phyloP scores from a whole-genome alignment of 2,888 invertebrate species.

The Melolontha melolontha region DNA sequence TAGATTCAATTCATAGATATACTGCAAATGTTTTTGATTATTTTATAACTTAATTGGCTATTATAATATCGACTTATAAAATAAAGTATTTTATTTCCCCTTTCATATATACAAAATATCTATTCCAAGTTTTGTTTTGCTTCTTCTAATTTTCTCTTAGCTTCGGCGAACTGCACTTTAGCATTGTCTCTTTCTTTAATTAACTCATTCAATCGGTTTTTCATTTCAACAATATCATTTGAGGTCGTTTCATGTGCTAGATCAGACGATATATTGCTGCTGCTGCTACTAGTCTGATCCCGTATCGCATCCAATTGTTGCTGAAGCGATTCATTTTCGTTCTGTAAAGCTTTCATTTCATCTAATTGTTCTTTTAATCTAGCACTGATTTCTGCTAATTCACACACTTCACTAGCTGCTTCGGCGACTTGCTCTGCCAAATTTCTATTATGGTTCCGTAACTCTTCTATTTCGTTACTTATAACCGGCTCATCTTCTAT shows the following conservation, averaged over 20 bases:
- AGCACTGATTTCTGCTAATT: conserved; percentile 21
- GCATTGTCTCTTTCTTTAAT: conserved; percentile 25
- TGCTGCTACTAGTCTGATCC: neutral
- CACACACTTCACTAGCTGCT: conserved; percentile 16
- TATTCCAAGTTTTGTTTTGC: conserved; percentile 11
- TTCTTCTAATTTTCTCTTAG: conserved; percentile 19
- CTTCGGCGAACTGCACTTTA: conserved; percentile 23
- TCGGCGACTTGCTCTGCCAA: conserved; percentile 18
- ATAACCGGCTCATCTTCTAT: conserved; percentile 3
- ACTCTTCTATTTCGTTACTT: neutral
- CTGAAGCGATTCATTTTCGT: conserved; percentile 15
- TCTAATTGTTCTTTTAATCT: conserved; percentile 16
- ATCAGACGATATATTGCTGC: neutral
- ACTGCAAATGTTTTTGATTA: too few relatives aligned
- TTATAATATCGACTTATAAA: too few relatives aligned
- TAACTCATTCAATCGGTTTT: conserved; percentile 25
- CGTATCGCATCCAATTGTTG: conserved; percentile 11
- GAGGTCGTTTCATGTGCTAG: conserved; percentile 8
- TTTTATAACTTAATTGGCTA: too few relatives aligned
- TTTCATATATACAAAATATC: too few relatives aligned
- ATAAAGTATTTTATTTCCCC: too few relatives aligned
- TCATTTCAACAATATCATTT: conserved; percentile 22
- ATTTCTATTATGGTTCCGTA: conserved; percentile 3
- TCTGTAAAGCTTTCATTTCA: conserved; percentile 23
- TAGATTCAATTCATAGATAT: too few relatives aligned